phyloP scores from a whole-genome alignment of 2,888 invertebrate genomes.

The Leptinotarsa tumamoca region DNA sequence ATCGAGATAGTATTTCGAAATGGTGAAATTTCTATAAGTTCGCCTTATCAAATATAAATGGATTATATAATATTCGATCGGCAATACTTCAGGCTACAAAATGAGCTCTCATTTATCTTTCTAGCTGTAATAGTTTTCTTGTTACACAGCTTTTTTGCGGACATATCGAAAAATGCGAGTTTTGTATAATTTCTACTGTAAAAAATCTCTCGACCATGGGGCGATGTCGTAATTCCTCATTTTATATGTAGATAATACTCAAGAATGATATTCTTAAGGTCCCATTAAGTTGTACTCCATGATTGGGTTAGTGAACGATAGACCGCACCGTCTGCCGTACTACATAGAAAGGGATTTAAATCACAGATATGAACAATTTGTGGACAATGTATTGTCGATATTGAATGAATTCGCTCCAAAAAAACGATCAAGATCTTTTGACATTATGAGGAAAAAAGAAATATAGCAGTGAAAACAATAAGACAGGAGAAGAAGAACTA shows the following conservation, averaged over 20 bases:
- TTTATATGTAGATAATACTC: no score
- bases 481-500: no score
- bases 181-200: conserved; percentile 1
- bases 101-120: conserved; percentile 11
- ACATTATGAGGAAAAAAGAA: no score
- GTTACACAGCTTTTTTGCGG: conserved; percentile 8
- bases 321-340: not conserved
- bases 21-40: not conserved
- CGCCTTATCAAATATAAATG: conserved; percentile 5
- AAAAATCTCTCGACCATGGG: not conserved
- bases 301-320: not conserved
- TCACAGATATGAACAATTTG: no score
- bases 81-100: not conserved
- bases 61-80: no score
- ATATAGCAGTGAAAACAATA: no score
- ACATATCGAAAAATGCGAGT: not conserved
- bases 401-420: no score
- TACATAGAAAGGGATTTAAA: no score
- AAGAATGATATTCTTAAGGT: conserved; percentile 3
- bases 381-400: no score
- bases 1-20: conserved; percentile 18
- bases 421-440: no score
- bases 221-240: conserved; percentile 13
- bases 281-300: conserved; percentile 1
- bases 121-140: conserved; percentile 12